Evolutionary conservation across 2,113 vertebrate species (phyloP).

Genomic region (Prunella himalayana): DNA sequence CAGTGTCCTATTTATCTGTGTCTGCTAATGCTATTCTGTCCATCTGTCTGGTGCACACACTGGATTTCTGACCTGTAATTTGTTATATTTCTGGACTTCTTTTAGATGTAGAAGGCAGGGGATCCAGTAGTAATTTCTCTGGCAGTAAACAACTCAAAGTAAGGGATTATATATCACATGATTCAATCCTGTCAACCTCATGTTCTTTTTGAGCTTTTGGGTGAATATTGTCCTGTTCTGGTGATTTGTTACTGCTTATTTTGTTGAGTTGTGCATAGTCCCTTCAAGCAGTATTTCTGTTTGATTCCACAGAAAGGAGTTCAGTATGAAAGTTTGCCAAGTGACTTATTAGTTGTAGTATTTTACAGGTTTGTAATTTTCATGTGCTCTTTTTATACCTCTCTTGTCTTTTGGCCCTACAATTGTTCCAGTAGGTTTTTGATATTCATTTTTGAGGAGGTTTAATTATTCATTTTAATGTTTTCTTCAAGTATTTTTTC

Average conservation of each 20-base stretch:
- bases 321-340: neutral
- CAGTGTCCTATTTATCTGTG: neutral
- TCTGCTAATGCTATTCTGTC: neutral
- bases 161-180: neutral
- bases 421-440: neutral
- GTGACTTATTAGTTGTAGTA: neutral
- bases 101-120: neutral
- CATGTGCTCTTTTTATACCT: neutral
- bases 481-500: neutral
- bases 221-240: neutral
- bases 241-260: neutral
- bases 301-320: neutral
- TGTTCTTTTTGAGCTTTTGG: neutral
- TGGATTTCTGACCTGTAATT: neutral
- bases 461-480: neutral
- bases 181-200: neutral
- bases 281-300: neutral
- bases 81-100: neutral
- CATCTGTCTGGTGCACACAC: neutral
- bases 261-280: neutral
- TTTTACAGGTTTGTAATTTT: neutral
- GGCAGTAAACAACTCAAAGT: neutral
- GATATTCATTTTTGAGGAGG: neutral
- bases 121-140: neutral
- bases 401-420: neutral